phyloP scores from a whole-genome alignment of 1,140 invertebrate genomes.

The Acromyrmex charruanus region DNA sequence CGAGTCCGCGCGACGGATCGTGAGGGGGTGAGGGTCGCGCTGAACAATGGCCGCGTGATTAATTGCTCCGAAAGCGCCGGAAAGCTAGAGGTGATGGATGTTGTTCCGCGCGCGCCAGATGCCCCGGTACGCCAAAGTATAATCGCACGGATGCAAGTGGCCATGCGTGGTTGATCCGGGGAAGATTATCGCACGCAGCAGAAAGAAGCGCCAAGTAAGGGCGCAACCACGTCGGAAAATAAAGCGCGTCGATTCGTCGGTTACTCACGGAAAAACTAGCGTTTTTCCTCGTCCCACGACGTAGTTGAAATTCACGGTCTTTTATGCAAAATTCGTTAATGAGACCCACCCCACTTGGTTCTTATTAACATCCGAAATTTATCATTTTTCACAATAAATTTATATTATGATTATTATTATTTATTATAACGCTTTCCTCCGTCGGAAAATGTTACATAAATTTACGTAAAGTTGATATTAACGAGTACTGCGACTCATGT shows the following conservation, averaged over 20 bases:
- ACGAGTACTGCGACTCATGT: neutral
- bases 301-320: neutral
- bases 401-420: conserved; percentile 23
- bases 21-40: neutral
- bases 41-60: conserved; percentile 70
- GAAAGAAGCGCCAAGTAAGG: conserved; percentile 8
- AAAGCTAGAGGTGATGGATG: conserved; percentile 71
- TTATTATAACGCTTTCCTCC: neutral
- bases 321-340: neutral
- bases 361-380: conserved; percentile 20
- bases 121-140: conserved; percentile 55
- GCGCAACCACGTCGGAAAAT: conserved; percentile 17
- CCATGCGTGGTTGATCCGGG: conserved; percentile 31
- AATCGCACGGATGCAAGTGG: conserved; percentile 39
- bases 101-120: conserved; percentile 56
- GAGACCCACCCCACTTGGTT: neutral
- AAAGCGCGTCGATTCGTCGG: neutral
- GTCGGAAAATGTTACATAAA: neutral
- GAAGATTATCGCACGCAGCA: conserved; percentile 22
- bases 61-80: conserved; percentile 70
- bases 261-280: neutral
- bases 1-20: conserved; percentile 8
- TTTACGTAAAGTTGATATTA: conserved; percentile 26
- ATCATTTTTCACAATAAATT: conserved; percentile 30
- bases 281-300: neutral